These are phyloP conservation scores for Psephotus haematonotus DNA, from an alignment of 2,113 vertebrate genomes.

Conservation along the genomic window DNA sequence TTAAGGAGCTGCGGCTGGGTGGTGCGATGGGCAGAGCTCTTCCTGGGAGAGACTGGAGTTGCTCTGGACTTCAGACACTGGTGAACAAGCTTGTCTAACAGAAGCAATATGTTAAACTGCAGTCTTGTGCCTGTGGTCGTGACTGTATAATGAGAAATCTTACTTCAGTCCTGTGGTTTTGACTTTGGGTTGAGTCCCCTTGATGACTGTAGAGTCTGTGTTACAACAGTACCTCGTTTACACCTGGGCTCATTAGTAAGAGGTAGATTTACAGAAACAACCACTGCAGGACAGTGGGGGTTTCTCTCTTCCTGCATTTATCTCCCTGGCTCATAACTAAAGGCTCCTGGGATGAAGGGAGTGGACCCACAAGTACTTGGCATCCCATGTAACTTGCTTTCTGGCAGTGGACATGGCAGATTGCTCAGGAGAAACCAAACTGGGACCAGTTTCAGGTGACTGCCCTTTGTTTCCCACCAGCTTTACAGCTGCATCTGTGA, in stretches of 20 bases:
- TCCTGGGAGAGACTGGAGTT: not conserved
- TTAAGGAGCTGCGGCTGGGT: not conserved
- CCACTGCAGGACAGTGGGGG: not conserved
- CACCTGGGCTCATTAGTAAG: not conserved
- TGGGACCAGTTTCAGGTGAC: conserved; percentile 42
- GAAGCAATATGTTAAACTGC: not conserved
- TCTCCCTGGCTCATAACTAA: not conserved
- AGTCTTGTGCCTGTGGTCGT: not conserved
- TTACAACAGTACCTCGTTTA: not conserved
- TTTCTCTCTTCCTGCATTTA: not conserved
- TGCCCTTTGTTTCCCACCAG: conserved; percentile 40
- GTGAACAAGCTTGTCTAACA: not conserved
- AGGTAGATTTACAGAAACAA: not conserved
- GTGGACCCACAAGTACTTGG: not conserved
- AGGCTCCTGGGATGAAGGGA: not conserved
- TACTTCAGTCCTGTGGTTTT: not conserved
- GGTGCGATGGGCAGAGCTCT: not conserved
- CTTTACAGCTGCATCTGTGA: conserved; percentile 28
- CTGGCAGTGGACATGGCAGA: conserved; percentile 7
- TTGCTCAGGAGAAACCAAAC: conserved; percentile 55
- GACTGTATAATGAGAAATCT: not conserved
- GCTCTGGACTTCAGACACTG: not conserved
- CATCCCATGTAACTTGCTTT: conserved; percentile 37
- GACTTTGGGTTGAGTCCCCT: accelerated
- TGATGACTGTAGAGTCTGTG: not conserved